Base-by-base conservation (phyloP, 1,140 invertebrate genomes). In the Popillia japonica region DNA sequence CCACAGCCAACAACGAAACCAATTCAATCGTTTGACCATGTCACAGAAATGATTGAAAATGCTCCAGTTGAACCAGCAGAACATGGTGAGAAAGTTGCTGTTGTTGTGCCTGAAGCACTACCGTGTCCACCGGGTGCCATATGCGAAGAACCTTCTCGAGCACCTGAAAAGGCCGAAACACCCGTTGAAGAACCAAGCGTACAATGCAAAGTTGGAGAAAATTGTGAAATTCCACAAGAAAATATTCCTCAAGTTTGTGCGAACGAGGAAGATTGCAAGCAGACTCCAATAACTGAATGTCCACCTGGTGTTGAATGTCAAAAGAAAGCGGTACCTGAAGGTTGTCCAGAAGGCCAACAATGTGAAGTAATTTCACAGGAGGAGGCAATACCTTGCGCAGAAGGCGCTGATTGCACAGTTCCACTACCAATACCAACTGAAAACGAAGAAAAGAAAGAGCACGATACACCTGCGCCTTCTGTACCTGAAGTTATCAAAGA, bases 221-320 rank as follows among this genome's bases (percentile, higher is more conserved):
- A 41, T n/a, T 74, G 72, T n/a, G 61, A 34, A 68, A 23, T 22
- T 74, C 34, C 72, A 23, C 40, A 40, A 17, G 40, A 41, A 20
- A 40, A 40, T 73, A 40, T 40, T 40, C 3, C 23, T 9, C 72
- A 40, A 23, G 6, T 14, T 23, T 72, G 73, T 44, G 73, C 20
- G 6, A 17, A 76, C 48, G 73, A 17, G 42, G 41, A 41, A 40
- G 40, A 4, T 75, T 75, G 68, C 27, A 17, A 72, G 23, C 64
- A 75, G 48, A 74, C 77, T 48, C 81, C 81, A n/a, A 17, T 81
- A 79, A 8, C 6, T 41, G 72, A 74, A 20, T 74, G 72, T 20
- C 27, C 14, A 41, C 72, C 72, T 41, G 72, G 72, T 9, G 40
- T 14, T n/a, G 14, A 41, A 22, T 74, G 72, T 74, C 40, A 41